Evolutionary conservation across 2,113 vertebrate genomes (phyloP).

Genomic region (Megaceryle torquata): DNA sequence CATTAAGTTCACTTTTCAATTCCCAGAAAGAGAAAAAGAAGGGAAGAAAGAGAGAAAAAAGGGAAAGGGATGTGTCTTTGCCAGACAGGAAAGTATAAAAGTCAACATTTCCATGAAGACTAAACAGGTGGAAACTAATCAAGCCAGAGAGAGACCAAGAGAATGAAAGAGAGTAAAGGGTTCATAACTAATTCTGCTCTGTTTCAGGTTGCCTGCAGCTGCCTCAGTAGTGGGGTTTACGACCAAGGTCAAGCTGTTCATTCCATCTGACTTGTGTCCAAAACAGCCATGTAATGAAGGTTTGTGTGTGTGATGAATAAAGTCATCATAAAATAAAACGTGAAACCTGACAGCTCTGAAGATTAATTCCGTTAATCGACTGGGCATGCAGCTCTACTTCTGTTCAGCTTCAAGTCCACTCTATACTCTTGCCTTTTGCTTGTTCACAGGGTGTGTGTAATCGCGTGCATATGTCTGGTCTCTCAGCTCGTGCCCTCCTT

Average conservation of each 20-base stretch:
- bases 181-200: background rate
- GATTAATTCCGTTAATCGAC: slow-evolving; percentile 55
- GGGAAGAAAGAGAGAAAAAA: background rate
- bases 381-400: slow-evolving; percentile 10
- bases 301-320: slow-evolving; percentile 9
- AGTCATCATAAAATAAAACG: slow-evolving; percentile 11
- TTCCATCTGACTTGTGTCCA: slow-evolving; percentile 48
- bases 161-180: background rate
- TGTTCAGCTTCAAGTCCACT: slow-evolving; percentile 40
- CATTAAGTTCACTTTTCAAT: background rate
- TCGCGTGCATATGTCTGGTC: background rate
- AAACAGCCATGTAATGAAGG: slow-evolving; percentile 12
- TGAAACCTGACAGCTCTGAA: slow-evolving; percentile 43
- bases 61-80: background rate
- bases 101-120: slow-evolving; percentile 67
- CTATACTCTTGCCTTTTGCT: background rate
- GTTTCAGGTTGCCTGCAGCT: slow-evolving; percentile 25
- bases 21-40: slow-evolving; percentile 16
- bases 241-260: slow-evolving; percentile 1
- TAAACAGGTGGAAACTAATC: slow-evolving; percentile 63
- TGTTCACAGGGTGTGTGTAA: background rate
- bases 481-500: background rate
- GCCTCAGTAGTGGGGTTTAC: slow-evolving; percentile 22
- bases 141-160: background rate
- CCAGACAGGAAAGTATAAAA: slow-evolving; percentile 70